These are phyloP conservation scores for Saccostrea echinata DNA, from an alignment of 1,140 invertebrate genomes.

Conservation along the genomic window DNA sequence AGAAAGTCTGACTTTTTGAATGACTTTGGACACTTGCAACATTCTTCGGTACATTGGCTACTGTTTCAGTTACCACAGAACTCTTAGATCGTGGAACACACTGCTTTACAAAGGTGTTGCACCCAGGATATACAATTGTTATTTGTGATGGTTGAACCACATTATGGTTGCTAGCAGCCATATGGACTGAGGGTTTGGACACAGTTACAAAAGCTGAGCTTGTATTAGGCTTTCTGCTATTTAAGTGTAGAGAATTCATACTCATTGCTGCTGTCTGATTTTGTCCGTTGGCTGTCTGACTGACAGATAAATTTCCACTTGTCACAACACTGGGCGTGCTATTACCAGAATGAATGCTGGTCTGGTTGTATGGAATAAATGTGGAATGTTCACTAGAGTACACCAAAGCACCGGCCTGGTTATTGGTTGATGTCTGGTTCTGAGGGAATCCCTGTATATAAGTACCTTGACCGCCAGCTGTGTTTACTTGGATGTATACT, in stretches of 20 bases:
- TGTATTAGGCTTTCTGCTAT: background rate
- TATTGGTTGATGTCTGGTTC: background rate
- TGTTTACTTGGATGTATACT: background rate
- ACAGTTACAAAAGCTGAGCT: conserved; percentile 13
- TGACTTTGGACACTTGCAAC: background rate
- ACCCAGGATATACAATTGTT: conserved; percentile 10
- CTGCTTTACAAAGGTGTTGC: conserved; percentile 1
- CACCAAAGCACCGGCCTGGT: background rate
- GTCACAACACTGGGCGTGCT: background rate
- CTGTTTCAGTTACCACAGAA: background rate
- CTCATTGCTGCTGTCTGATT: background rate
- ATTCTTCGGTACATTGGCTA: background rate
- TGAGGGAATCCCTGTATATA: background rate
- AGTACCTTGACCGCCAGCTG: background rate
- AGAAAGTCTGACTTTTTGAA: background rate
- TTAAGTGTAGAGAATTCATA: background rate
- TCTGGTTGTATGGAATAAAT: conserved; percentile 11
- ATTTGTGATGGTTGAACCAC: conserved; percentile 16
- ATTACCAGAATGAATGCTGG: background rate
- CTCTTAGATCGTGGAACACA: background rate
- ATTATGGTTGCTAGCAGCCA: background rate
- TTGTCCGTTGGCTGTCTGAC: background rate
- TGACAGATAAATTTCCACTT: background rate
- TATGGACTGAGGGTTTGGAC: background rate
- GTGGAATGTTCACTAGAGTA: background rate